Base-by-base conservation (phyloP, 2,113 vertebrate species). In the Brienomyrus brachyistius region DNA sequence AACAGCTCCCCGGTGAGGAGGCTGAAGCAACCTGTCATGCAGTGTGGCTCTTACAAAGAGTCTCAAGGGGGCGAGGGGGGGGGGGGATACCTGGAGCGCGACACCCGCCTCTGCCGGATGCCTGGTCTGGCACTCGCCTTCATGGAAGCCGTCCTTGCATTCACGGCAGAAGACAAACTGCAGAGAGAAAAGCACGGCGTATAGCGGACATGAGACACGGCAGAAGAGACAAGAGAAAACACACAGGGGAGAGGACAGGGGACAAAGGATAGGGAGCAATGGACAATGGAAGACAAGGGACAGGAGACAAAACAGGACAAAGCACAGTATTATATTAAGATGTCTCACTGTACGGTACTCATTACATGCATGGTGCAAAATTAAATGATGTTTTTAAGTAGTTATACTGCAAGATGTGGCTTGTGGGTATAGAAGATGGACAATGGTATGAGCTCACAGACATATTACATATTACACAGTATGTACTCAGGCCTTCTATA, bases 101-200 rank as follows among this genome's bases (percentile, higher is more conserved):
- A 89, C 92, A 4, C 7, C 91, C 21, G 90, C 31, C 86, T 90
- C 90, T 0, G 74, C 86, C 7, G 56, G 5, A 3, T 0, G 66
- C 10, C 31, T 80, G 0, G 21, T 51, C n/a, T 50, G 92, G 91
- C 95, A 96, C 4, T 19, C 91, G 0, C 97, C 97, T 31, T 97
- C 94, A 0, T 99, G 98, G 92, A 94, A 97, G 0, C 89, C 90
- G 84, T 96, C 96, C 92, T 96, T 96, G 91, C 98, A 99, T 89
- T 97, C 93, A 88, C 94, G 95, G 93, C 98, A 99, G 92, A 98
- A 99, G 23, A 96, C 91, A 0, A 97, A 95, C 94, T 97, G 93
- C 59, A 94, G 92, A 89, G 89, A 77, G 7, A n/a, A 59, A 51
- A 84, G 43, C 82, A 50, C 1, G 4, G 47, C 0, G 15, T 5